Conservation (phyloP, 2,888 invertebrate species). For the Synergus japonicus region DNA sequence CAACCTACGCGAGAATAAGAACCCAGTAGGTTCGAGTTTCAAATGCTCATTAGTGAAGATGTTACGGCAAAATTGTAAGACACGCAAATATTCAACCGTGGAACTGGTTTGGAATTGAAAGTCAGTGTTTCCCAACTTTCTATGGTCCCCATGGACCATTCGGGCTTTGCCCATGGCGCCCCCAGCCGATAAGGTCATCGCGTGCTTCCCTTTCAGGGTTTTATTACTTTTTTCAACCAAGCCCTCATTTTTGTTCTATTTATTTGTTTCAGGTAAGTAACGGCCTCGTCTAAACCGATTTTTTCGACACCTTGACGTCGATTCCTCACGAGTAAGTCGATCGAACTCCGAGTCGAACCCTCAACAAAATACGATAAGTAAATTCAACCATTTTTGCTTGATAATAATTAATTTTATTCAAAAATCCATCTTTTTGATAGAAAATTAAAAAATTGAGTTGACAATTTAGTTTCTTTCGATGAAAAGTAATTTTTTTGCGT, state of each 20-base stretch:
- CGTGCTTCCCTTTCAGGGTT: slow-evolving; percentile 36
- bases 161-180: slow-evolving; percentile 4
- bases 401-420: too few species aligned
- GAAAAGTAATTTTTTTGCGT: too few species aligned
- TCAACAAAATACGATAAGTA: background rate
- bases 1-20: slow-evolving; percentile 8
- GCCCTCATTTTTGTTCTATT: slow-evolving; percentile 43
- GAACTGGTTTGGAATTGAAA: slow-evolving; percentile 54
- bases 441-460: too few species aligned
- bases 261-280: slow-evolving; percentile 51
- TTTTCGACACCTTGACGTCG: slow-evolving; percentile 2
- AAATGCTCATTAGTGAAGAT: slow-evolving; percentile 61
- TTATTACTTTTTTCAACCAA: slow-evolving; percentile 43
- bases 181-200: slow-evolving; percentile 24
- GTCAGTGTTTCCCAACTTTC: slow-evolving; percentile 53
- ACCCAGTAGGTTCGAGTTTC: slow-evolving; percentile 46
- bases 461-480: too few species aligned
- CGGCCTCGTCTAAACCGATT: slow-evolving; percentile 7
- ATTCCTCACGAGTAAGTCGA: background rate
- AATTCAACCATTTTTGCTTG: too few species aligned
- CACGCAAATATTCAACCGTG: slow-evolving; percentile 43
- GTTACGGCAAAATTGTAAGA: slow-evolving; percentile 57
- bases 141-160: background rate
- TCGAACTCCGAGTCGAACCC: too few species aligned
- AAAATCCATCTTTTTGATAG: too few species aligned